Conservation (phyloP, 1,140 invertebrate species). For the Homarus americanus region DNA sequence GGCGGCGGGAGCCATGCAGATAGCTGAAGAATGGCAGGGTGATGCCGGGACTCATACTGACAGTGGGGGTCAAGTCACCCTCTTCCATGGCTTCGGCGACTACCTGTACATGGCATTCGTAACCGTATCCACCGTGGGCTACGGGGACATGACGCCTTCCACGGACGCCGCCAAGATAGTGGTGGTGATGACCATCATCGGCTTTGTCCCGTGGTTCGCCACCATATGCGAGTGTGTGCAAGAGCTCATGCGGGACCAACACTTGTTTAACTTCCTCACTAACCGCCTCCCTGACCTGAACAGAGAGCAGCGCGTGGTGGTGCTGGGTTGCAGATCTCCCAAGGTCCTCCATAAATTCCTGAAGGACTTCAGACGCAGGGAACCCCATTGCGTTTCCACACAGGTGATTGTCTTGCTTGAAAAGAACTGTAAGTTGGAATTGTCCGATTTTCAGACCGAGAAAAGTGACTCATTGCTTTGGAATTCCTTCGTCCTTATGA, state of each 20-base stretch:
- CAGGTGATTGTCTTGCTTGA: no score
- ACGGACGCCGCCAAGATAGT: background rate
- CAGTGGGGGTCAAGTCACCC: background rate
- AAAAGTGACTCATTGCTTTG: background rate
- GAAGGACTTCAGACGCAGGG: background rate
- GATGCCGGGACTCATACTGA: background rate
- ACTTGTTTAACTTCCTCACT: no score
- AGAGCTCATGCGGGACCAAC: background rate
- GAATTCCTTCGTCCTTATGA: background rate
- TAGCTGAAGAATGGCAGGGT: background rate
- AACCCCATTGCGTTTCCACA: no score
- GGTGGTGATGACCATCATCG: slow-evolving; percentile 12
- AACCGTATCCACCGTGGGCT: slow-evolving; percentile 24
- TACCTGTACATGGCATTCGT: slow-evolving; percentile 22
- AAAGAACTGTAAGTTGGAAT: background rate
- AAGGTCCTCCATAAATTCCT: background rate
- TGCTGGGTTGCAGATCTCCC: background rate
- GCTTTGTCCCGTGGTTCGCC: background rate
- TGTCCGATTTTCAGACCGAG: background rate
- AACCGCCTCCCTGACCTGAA: background rate
- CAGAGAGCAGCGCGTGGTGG: background rate
- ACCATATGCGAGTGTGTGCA: background rate
- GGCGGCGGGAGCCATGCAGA: background rate
- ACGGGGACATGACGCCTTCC: slow-evolving; percentile 37
- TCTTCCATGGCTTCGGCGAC: background rate